Conservation (phyloP, 2,888 invertebrate species). For the Acheta domesticus region DNA sequence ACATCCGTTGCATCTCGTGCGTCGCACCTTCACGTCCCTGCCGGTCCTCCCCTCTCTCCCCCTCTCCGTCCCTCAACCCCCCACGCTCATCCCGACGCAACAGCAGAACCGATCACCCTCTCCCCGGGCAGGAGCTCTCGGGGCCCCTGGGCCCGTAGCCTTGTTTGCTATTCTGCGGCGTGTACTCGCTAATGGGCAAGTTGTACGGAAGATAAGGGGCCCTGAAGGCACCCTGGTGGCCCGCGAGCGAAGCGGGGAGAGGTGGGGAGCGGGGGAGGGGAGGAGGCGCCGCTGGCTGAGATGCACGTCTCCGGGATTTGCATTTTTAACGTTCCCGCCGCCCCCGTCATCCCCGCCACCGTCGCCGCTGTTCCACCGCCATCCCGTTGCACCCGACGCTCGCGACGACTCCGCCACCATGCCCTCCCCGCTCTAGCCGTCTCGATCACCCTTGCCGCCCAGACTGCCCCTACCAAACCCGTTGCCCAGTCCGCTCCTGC, state of each 20-base stretch:
- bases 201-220: neutral
- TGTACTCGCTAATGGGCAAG: conserved; percentile 1
- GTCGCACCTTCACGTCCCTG: too few species aligned
- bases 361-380: neutral
- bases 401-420: too few species aligned
- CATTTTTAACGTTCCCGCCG: neutral
- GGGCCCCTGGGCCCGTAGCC: neutral
- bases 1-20: too few species aligned
- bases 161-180: neutral
- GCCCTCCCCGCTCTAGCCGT: too few species aligned
- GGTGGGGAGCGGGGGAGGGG: neutral
- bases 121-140: neutral
- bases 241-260: neutral
- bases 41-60: too few species aligned
- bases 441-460: too few species aligned
- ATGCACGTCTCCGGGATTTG: neutral
- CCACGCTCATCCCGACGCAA: too few species aligned
- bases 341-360: neutral
- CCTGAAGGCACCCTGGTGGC: neutral
- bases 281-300: neutral
- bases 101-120: neutral
- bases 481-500: neutral
- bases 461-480: neutral
- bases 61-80: too few species aligned
- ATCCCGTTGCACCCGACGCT: too few species aligned